Base-by-base conservation (phyloP, 2,888 invertebrate species). In the Euplexia lucipara region DNA sequence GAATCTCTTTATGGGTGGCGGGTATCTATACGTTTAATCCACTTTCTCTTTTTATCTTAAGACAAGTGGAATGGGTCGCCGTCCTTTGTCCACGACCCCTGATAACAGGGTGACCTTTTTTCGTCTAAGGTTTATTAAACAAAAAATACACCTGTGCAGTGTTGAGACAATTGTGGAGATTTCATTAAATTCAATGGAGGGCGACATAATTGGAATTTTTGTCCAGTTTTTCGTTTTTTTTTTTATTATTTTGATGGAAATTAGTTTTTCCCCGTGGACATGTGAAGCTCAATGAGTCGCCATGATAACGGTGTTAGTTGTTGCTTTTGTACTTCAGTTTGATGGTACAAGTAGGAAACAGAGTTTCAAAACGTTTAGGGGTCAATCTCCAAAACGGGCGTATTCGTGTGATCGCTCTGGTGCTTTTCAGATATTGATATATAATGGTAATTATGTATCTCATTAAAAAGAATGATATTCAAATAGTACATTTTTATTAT, bases 21-120 rank as follows among this genome's bases (percentile, higher is more conserved):
- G 89, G 87, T 93, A 93, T 93, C 93, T 91, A 86, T 89, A 90
- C 91, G 91, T 92, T 93, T 92, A 93, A 93, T 93, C 93, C 92
- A 91, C 91, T 92, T 90, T 92, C 88, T 86, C 83, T 90, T 91
- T 93, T 92, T 91, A 91, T 90, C 90, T 90, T 85, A 87, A 89
- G 89, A 88, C 88, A 90, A 87, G 87, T 86, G 86, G 88, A 89
- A 88, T 89, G 86, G 87, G 88, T 88, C 86, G 84, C 80, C 80
- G 87, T 88, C 90, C 90, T 91, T 92, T 91, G 91, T 91, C 86
- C 88, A 80, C 85, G 87, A 85, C 86, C 88, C 85, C 74, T 86
- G 91, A 91, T 91, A 91, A 87, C 86, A 83, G 83, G 79, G 83
- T 85, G 89, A 90, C 90, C 90, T 91, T 83, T 81, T 87, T 88